Conservation (phyloP, 2,113 vertebrate genomes). For the Atherinomorus stipes region DNA sequence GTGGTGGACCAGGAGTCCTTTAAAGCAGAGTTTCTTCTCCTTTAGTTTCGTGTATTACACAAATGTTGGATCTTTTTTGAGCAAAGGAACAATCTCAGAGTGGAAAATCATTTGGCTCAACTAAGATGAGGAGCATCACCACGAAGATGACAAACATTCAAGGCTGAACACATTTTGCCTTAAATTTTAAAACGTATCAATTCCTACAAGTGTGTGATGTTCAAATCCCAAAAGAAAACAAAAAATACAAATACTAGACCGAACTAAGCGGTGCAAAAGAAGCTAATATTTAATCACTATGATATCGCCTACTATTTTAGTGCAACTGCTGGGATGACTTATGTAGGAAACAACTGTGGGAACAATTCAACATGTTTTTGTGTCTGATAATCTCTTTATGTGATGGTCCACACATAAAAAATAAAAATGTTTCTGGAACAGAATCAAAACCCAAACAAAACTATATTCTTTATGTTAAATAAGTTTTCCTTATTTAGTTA, state of each 20-base stretch:
- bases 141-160: too few species aligned
- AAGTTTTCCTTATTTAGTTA: conserved; percentile 23
- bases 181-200: too few species aligned
- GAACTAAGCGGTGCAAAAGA: conserved; percentile 55
- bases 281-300: conserved; percentile 64
- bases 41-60: too few species aligned
- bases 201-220: too few species aligned
- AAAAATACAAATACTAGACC: conserved; percentile 14
- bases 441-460: conserved; percentile 14
- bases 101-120: too few species aligned
- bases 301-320: conserved; percentile 59
- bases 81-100: too few species aligned
- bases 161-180: too few species aligned
- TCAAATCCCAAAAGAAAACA: not conserved
- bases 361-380: conserved; percentile 10
- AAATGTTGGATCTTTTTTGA: too few species aligned
- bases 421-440: conserved; percentile 28
- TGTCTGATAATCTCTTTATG: not conserved
- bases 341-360: conserved; percentile 40
- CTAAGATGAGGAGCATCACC: too few species aligned
- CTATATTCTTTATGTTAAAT: conserved; percentile 15
- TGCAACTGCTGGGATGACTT: conserved; percentile 38
- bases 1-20: too few species aligned
- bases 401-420: conserved; percentile 7
- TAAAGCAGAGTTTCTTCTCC: too few species aligned